Conservation (phyloP, 2,888 invertebrate genomes). For the Tridacna crocea region DNA sequence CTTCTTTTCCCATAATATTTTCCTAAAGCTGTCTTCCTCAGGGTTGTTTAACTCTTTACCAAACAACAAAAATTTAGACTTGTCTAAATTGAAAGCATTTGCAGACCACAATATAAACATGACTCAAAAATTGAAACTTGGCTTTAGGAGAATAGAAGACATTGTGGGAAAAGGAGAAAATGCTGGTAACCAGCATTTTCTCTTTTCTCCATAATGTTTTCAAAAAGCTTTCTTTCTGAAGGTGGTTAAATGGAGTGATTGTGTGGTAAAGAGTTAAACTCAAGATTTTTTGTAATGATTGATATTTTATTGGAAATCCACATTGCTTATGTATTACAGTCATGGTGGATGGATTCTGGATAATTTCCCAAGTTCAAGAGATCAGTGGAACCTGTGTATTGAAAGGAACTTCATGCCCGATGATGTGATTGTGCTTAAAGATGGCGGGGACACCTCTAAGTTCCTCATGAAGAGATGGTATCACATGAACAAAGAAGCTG, state of each 20-base stretch:
- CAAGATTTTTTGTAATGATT: not conserved
- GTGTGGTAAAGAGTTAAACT: not conserved
- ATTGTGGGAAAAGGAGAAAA: not conserved
- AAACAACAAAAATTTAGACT: no score
- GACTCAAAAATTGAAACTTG: no score
- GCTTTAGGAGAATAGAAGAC: not conserved
- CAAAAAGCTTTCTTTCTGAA: not conserved
- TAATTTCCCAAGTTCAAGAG: slow-evolving; percentile 82
- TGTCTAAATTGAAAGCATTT: no score
- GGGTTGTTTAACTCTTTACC: no score
- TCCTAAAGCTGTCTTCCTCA: no score
- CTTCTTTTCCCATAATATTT: no score
- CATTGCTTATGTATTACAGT: slow-evolving; percentile 56
- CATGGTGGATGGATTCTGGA: slow-evolving; percentile 84
- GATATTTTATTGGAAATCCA: not conserved
- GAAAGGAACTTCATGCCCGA: slow-evolving; percentile 82
- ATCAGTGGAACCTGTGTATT: slow-evolving; percentile 82
- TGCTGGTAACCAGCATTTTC: not conserved
- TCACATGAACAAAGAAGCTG: slow-evolving; percentile 70
- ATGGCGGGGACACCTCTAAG: slow-evolving; percentile 75
- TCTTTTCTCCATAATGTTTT: not conserved
- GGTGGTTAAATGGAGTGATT: not conserved
- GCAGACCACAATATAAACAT: no score
- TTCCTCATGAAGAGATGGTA: slow-evolving; percentile 81
- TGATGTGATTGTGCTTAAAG: slow-evolving; percentile 81